A percentile compares a stretch with the other conserved stretches of the same genome.
These are phyloP conservation scores for Hippotragus niger DNA, from an alignment of 2,113 vertebrate species.

Conservation along the genomic window DNA sequence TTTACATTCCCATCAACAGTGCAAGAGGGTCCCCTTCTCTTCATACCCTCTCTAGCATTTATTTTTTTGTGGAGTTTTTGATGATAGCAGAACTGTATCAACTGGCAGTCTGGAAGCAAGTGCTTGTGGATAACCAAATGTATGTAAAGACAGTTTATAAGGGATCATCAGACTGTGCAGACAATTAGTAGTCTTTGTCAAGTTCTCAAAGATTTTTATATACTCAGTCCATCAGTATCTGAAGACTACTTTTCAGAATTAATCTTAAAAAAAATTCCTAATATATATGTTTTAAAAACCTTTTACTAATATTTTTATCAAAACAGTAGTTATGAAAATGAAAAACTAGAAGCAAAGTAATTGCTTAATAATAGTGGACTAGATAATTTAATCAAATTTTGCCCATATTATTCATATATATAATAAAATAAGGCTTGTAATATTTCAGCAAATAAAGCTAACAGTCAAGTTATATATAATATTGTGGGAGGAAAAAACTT, in stretches of 20 bases:
- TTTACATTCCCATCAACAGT: background rate
- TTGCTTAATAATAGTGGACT: background rate
- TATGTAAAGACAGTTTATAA: background rate
- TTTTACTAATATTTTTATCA: background rate
- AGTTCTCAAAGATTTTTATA: background rate
- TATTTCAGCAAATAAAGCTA: background rate
- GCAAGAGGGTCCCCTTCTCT: background rate
- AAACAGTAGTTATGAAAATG: background rate
- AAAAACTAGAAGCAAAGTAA: background rate
- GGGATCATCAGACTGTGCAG: background rate
- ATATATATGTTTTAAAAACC: background rate
- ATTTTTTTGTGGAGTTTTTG: background rate
- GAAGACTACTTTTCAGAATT: background rate
- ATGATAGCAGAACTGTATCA: background rate
- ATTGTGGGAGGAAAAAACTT: accelerated
- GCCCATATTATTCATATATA: background rate
- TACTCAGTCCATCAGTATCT: background rate
- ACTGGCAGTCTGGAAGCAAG: background rate
- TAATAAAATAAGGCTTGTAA: background rate
- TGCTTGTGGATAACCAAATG: accelerated
- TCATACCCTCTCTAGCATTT: background rate
- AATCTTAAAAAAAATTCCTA: background rate
- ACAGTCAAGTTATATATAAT: background rate
- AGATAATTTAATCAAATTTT: background rate
- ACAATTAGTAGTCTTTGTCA: background rate